phyloP scores from a whole-genome alignment of 2,113 vertebrate species.

The Tupaia tana region DNA sequence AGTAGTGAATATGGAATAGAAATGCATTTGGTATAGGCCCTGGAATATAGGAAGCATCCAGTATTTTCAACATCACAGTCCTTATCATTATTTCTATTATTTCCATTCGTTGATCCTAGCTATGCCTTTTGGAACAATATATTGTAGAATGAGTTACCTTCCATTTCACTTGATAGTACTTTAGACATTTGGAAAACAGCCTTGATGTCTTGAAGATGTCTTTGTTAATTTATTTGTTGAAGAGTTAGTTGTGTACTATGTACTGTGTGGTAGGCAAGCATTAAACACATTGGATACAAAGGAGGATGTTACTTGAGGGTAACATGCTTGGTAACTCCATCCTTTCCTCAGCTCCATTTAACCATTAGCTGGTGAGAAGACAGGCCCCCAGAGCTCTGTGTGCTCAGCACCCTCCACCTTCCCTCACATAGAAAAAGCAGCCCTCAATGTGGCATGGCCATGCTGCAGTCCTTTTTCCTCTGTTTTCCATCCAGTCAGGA shows the following conservation, averaged over 20 bases:
- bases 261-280: not conserved
- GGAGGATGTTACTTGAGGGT: not conserved
- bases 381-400: not conserved
- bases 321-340: not conserved
- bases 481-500: too few species aligned
- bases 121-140: not conserved
- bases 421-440: not conserved
- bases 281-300: not conserved
- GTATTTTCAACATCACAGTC: not conserved
- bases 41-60: not conserved
- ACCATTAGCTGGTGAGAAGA: not conserved
- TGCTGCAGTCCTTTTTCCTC: too few species aligned
- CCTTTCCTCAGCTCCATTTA: not conserved
- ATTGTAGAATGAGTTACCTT: not conserved
- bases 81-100: not conserved
- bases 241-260: not conserved
- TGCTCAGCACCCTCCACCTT: not conserved
- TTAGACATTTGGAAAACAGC: constrained; percentile 26
- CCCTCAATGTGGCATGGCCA: too few species aligned
- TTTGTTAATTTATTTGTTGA: constrained; percentile 7
- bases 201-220: constrained; percentile 6
- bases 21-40: not conserved
- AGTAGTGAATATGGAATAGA: constrained; percentile 3
- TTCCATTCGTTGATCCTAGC: not conserved
- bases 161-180: not conserved